Percentiles rank a stretch among this genome's conserved stretches.
These are phyloP conservation scores for Noturus placidus DNA, from an alignment of 2,113 vertebrate genomes.

Conservation along the genomic window DNA sequence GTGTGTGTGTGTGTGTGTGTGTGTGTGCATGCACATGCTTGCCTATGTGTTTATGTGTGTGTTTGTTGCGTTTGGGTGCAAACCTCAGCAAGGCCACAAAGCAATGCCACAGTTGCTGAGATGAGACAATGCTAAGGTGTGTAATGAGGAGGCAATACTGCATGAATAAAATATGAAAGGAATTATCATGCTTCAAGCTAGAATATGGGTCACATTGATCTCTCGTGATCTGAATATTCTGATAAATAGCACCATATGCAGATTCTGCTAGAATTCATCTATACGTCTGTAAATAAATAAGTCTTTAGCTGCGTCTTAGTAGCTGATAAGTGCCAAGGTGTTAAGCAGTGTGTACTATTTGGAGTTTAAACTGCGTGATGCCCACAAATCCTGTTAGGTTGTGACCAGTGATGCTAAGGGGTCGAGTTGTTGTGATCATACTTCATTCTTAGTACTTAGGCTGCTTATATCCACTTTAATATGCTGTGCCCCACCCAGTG, in stretches of 20 bases:
- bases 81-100: slow-evolving; percentile 44
- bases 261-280: neutral
- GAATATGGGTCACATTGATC: slow-evolving; percentile 45
- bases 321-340: slow-evolving; percentile 22
- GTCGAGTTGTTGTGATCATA: slow-evolving; percentile 19
- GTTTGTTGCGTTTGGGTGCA: slow-evolving; percentile 53
- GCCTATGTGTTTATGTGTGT: slow-evolving; percentile 21
- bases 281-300: slow-evolving; percentile 19
- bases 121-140: slow-evolving; percentile 52
- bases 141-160: slow-evolving; percentile 38
- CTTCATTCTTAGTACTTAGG: slow-evolving; percentile 19
- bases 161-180: slow-evolving; percentile 58
- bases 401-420: slow-evolving; percentile 3
- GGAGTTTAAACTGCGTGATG: slow-evolving; percentile 8
- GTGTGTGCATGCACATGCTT: slow-evolving; percentile 7
- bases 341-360: neutral
- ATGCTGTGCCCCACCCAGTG: slow-evolving; percentile 33
- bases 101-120: slow-evolving; percentile 39
- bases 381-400: slow-evolving; percentile 13
- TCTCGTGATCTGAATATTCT: slow-evolving; percentile 36
- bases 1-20: slow-evolving; percentile 53
- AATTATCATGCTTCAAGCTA: slow-evolving; percentile 50
- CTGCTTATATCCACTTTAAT: slow-evolving; percentile 35
- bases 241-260: slow-evolving; percentile 31
- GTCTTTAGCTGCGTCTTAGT: neutral